These are phyloP conservation scores for Podotricha telesiphe DNA, from an alignment of 2,888 invertebrate genomes.

Conservation along the genomic window DNA sequence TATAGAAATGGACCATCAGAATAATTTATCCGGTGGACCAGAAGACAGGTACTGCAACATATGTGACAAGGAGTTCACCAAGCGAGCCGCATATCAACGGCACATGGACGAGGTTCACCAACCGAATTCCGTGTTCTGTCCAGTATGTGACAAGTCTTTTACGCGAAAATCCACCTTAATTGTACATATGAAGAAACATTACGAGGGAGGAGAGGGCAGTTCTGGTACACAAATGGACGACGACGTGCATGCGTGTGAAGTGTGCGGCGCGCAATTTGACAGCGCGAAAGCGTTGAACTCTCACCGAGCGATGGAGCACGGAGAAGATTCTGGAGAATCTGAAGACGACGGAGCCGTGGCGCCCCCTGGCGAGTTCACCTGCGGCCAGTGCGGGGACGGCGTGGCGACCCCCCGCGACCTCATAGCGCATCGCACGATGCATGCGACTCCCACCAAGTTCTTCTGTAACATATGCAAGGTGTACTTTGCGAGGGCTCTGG, in stretches of 20 bases:
- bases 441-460: conserved; percentile 77
- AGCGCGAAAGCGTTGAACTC: conserved; percentile 82
- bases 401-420: conserved; percentile 81
- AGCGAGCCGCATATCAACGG: conserved; percentile 83
- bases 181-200: conserved; percentile 85
- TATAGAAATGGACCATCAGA: conserved; percentile 72
- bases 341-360: conserved; percentile 67
- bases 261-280: conserved; percentile 85
- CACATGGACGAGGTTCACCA: conserved; percentile 84
- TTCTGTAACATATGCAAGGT: conserved; percentile 85
- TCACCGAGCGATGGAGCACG: conserved; percentile 85
- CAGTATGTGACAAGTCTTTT: conserved; percentile 85
- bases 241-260: conserved; percentile 79
- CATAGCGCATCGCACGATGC: conserved; percentile 82
- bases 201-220: conserved; percentile 71
- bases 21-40: conserved; percentile 62
- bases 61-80: conserved; percentile 85
- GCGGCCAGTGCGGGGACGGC: conserved; percentile 82
- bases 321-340: conserved; percentile 67
- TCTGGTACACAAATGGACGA: conserved; percentile 63
- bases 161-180: conserved; percentile 85
- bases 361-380: conserved; percentile 78
- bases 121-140: conserved; percentile 83
- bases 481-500: conserved; percentile 74
- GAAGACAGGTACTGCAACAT: conserved; percentile 83